Evolutionary conservation across 1,140 invertebrate species (phyloP).

Genomic region (Drosophila erecta): DNA sequence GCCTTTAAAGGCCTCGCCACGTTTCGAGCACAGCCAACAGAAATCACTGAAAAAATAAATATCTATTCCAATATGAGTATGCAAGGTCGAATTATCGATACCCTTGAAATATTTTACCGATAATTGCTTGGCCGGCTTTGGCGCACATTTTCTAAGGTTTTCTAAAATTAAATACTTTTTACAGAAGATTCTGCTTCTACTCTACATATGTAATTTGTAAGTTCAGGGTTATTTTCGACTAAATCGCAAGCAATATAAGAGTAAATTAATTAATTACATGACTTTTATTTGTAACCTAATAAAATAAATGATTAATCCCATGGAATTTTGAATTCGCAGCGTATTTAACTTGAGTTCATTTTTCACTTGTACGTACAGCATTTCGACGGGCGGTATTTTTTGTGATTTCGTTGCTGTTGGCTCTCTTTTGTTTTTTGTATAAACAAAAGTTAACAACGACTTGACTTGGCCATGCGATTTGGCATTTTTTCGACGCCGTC

Average conservation of each 20-base stretch:
- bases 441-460: slow-evolving; percentile 69
- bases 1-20: slow-evolving; percentile 67
- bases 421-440: slow-evolving; percentile 55
- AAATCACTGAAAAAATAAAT: slow-evolving; percentile 57
- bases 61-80: slow-evolving; percentile 35
- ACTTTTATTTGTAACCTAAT: background rate
- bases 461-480: slow-evolving; percentile 67
- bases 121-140: slow-evolving; percentile 23
- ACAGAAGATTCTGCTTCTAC: background rate
- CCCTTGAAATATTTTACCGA: slow-evolving; percentile 43
- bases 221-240: too few relatives aligned
- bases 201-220: background rate
- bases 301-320: slow-evolving; percentile 8
- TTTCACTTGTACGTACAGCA: slow-evolving; percentile 76
- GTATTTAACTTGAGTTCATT: slow-evolving; percentile 47
- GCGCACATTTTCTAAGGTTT: slow-evolving; percentile 29
- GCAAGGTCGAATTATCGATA: slow-evolving; percentile 68
- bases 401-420: slow-evolving; percentile 41
- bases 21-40: slow-evolving; percentile 57
- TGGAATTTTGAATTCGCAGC: slow-evolving; percentile 18
- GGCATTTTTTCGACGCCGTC: slow-evolving; percentile 51
- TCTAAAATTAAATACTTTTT: background rate
- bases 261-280: background rate
- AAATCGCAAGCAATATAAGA: background rate
- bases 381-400: slow-evolving; percentile 56